These are phyloP conservation scores for Oscheius sp. DNA, from an alignment of 2,888 invertebrate genomes.

Conservation along the genomic window DNA sequence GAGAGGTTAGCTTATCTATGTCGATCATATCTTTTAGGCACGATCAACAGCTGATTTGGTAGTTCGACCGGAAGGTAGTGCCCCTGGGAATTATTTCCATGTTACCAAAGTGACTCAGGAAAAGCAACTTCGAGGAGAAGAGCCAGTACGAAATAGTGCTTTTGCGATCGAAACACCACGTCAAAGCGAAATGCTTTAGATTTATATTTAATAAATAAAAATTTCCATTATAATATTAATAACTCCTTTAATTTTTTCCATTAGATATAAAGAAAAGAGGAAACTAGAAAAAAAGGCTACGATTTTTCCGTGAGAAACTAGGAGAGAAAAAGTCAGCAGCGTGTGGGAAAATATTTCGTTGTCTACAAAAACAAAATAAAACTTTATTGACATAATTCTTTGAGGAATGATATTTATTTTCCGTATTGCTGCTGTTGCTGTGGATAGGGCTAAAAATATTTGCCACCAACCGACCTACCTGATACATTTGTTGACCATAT, in stretches of 20 bases:
- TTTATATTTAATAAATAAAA: no score
- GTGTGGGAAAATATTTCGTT: no score
- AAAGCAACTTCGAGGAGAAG: constrained; percentile 54
- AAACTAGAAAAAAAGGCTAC: no score
- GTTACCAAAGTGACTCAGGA: constrained; percentile 69
- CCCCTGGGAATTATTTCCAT: constrained; percentile 68
- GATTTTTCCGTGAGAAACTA: no score
- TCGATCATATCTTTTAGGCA: constrained; percentile 28
- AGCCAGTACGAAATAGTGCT: constrained; percentile 46
- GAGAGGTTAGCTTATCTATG: constrained; percentile 76
- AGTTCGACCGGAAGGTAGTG: constrained; percentile 74
- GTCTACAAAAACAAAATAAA: no score
- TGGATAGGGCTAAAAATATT: constrained; percentile 5
- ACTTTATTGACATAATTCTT: not conserved
- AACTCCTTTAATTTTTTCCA: no score
- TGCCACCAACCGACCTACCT: no score
- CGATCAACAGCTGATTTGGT: constrained; percentile 78
- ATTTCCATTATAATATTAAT: no score
- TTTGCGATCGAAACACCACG: constrained; percentile 54
- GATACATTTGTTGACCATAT: constrained; percentile 17
- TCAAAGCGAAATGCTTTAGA: constrained; percentile 51
- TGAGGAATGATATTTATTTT: constrained; percentile 8
- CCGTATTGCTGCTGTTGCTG: constrained; percentile 24
- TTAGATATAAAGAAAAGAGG: no score
- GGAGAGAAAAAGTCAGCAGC: no score